Conservation (phyloP, 2,888 invertebrate genomes). For the Polydrusus pterygomalis region DNA sequence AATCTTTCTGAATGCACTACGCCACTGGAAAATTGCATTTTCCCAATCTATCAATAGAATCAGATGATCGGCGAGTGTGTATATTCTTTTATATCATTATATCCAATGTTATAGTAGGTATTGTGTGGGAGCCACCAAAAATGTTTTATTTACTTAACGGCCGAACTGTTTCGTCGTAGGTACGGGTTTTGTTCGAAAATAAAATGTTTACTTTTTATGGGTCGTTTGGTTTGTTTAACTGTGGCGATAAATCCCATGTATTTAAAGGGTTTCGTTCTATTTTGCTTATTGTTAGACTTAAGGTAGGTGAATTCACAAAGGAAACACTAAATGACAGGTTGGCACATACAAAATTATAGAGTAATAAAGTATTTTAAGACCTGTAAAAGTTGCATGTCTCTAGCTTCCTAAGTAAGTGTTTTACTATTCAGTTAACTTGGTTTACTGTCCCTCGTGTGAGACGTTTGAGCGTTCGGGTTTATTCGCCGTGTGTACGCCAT, state of each 20-base stretch:
- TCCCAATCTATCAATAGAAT: constrained; percentile 7
- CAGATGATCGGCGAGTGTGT: constrained; percentile 8
- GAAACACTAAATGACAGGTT: not conserved
- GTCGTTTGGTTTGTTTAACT: constrained; percentile 37
- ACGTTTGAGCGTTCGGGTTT: no score
- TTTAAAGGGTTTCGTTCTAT: constrained; percentile 37
- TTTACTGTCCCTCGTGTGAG: no score
- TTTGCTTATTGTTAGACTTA: not conserved
- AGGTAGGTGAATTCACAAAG: not conserved
- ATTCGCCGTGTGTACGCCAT: no score
- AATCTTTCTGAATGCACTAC: not conserved
- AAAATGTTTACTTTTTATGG: constrained; percentile 43
- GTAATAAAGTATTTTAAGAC: no score
- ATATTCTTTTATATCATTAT: constrained; percentile 37
- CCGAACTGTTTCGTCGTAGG: constrained; percentile 28
- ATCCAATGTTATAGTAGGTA: constrained; percentile 6
- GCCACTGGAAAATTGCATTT: not conserved
- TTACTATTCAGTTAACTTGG: no score
- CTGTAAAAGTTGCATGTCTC: no score
- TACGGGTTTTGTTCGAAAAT: constrained; percentile 24
- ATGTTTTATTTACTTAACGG: constrained; percentile 32
- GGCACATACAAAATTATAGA: not conserved
- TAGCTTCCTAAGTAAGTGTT: no score
- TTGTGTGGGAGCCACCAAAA: constrained; percentile 32
- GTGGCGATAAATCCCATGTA: constrained; percentile 33